These are phyloP conservation scores for Panagrolaimus sp. DNA, from an alignment of 1,140 invertebrate genomes.

Conservation along the genomic window DNA sequence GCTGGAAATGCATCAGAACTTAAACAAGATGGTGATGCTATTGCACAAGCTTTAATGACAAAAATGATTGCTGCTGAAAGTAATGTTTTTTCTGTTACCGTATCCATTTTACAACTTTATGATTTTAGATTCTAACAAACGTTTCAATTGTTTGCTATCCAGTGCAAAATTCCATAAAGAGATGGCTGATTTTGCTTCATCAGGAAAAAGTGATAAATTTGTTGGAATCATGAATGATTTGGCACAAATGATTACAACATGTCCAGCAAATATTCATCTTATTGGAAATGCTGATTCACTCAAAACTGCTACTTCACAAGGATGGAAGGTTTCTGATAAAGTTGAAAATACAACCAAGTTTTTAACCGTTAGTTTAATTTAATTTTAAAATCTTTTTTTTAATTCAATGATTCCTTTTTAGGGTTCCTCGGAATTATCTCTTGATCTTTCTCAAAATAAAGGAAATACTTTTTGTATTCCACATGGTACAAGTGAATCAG, in stretches of 20 bases:
- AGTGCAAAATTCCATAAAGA: neutral
- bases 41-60: neutral
- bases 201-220: neutral
- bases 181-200: neutral
- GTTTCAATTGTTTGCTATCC: neutral
- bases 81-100: too few relatives aligned
- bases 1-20: neutral
- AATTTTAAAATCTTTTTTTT: too few relatives aligned
- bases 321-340: neutral
- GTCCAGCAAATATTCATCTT: neutral
- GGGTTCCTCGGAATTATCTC: neutral
- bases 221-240: neutral
- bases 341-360: neutral
- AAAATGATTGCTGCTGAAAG: conserved; percentile 1
- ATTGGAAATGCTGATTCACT: neutral
- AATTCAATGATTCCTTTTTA: too few relatives aligned
- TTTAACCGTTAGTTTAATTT: neutral
- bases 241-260: neutral
- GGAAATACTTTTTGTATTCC: neutral
- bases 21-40: conserved; percentile 13
- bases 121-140: neutral
- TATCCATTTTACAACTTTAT: too few relatives aligned
- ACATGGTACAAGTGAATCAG: conserved; percentile 72
- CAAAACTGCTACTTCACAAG: neutral
- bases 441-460: neutral